Base-by-base conservation (phyloP, 2,888 invertebrate genomes). In the Psylliodes chrysocephalus region DNA sequence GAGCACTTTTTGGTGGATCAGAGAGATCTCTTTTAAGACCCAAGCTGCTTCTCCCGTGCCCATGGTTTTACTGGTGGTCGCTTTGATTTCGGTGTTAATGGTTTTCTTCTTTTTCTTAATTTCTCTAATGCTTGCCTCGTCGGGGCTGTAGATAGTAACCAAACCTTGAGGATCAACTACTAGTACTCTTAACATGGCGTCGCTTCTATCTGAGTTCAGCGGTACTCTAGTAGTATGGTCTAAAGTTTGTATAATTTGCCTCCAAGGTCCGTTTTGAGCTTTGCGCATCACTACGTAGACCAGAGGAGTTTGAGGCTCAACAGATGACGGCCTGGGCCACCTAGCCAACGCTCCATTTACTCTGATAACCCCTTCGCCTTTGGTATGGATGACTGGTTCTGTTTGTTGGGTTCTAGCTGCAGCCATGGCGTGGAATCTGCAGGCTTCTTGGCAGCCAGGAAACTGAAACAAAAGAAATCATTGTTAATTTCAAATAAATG, bases 271-370 rank as follows among this genome's bases (percentile, higher is more conserved):
- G 71, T 86, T 85, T 52, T 86, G 85, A 35, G 87, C 85, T 70
- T 89, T 87, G 28, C 89, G 84, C 89, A 90, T 90, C 64, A 90
- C 89, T 28, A 90, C 89, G 82, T 90, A 90, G 44, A 90, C 89
- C 44, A 89, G 80, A 14, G 89, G 88, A 10, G 85, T 84, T n/a
- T 84, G 83, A 25, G 85, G 81, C 60, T 80, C 77, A 52, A 86
- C 84, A 17, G 87, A 86, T 0, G 87, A 84, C 22, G 89, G 88
- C 10, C 88, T 85, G 12, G 89, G 89, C 89, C 88, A 89, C 70
- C 87, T 86, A 8, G 89, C 89, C 38, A 87, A 82, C 49, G 88
- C 87, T 28, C 88, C 89, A 52, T 86, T 85, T 47, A 89, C 86
- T 68, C 86, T 84, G 81, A 89, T 87, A 44, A 89, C 89, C 40